phyloP scores from a whole-genome alignment of 2,888 invertebrate genomes.

The Hermaeophaga mercurialis region DNA sequence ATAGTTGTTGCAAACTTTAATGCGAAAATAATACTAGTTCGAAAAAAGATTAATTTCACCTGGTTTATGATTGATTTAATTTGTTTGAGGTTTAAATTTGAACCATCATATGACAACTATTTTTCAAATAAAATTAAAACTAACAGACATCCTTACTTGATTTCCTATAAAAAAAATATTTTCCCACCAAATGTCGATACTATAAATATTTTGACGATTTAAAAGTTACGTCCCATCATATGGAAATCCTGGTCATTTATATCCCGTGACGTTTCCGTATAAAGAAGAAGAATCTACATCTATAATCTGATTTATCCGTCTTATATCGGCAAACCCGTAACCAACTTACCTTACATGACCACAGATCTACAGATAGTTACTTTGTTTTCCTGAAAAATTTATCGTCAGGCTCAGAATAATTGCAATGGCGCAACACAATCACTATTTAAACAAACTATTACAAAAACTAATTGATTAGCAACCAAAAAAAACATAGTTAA shows the following conservation, averaged over 20 bases:
- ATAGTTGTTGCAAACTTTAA: too few species aligned
- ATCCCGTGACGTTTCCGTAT: slow-evolving; percentile 24
- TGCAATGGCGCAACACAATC: not conserved
- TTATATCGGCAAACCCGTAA: slow-evolving; percentile 18
- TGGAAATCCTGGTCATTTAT: slow-evolving; percentile 10
- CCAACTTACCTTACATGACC: slow-evolving; percentile 18
- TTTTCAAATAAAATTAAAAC: too few species aligned
- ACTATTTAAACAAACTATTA: too few species aligned
- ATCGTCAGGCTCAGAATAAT: not conserved
- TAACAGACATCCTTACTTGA: too few species aligned
- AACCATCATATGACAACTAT: too few species aligned
- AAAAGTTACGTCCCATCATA: not conserved
- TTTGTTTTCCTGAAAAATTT: slow-evolving; percentile 24
- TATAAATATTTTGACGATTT: slow-evolving; percentile 6
- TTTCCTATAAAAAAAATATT: not conserved
- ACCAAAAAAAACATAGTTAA: too few species aligned
- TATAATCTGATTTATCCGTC: slow-evolving; percentile 21
- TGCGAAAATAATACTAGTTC: too few species aligned
- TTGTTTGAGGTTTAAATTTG: too few species aligned
- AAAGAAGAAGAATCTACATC: slow-evolving; percentile 17
- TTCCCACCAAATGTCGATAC: not conserved
- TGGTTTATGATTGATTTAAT: too few species aligned
- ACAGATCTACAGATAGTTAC: slow-evolving; percentile 21
- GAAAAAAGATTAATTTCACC: too few species aligned
- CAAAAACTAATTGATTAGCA: too few species aligned